Evolutionary conservation across 1,140 invertebrate species (phyloP).

Genomic region (Spodoptera frugiperda): DNA sequence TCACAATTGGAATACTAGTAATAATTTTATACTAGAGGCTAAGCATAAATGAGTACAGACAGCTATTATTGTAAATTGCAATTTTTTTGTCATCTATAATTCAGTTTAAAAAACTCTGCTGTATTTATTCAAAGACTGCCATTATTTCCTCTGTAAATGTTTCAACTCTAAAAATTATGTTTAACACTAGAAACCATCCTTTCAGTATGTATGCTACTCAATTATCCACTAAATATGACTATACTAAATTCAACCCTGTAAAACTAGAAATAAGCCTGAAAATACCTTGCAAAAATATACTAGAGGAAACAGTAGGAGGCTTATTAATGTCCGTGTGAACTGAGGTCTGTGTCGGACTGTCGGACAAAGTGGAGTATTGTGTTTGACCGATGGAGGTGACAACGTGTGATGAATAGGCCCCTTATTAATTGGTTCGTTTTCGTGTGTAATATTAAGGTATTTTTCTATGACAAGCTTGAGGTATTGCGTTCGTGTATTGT

Average conservation of each 20-base stretch:
- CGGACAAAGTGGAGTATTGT: slow-evolving; percentile 55
- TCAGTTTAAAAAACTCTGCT: too few species aligned
- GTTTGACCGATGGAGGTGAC: slow-evolving; percentile 59
- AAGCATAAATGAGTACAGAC: too few species aligned
- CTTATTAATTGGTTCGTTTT: slow-evolving; percentile 38
- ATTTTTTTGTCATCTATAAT: too few species aligned
- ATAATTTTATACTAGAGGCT: too few species aligned
- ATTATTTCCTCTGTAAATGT: too few species aligned
- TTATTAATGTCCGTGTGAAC: slow-evolving; percentile 64
- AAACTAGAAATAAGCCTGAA: not conserved
- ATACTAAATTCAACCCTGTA: not conserved
- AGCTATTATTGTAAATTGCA: too few species aligned
- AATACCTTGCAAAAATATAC: slow-evolving; percentile 15
- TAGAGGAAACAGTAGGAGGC: slow-evolving; percentile 55
- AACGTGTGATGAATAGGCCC: slow-evolving; percentile 46
- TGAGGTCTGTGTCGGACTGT: slow-evolving; percentile 57
- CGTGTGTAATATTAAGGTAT: slow-evolving; percentile 38
- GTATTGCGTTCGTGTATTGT: not conserved
- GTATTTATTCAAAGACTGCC: too few species aligned
- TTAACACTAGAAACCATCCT: too few species aligned
- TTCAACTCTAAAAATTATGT: too few species aligned
- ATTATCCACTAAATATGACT: too few species aligned
- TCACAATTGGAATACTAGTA: too few species aligned
- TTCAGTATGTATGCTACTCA: too few species aligned
- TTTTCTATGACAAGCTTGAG: slow-evolving; percentile 29